A percentile compares a stretch with the other conserved stretches of the same genome.
Evolutionary conservation across 2,797 vertebrate genomes (phyloP).

Genomic region (Anguilla marmorata): DNA sequence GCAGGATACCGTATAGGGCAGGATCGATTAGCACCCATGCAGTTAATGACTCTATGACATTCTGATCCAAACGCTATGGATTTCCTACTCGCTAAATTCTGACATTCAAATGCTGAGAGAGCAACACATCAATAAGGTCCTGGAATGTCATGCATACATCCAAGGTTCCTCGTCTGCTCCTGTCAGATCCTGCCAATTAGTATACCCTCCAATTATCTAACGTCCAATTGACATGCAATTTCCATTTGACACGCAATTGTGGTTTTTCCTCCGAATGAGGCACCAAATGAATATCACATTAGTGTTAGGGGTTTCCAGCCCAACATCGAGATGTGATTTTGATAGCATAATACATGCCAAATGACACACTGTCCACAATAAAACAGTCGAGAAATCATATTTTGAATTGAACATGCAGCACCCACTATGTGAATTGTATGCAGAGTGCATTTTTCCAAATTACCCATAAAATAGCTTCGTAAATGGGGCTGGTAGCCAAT

Average conservation of each 20-base stretch:
- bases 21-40: conserved; percentile 8
- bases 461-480: neutral
- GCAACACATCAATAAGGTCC: neutral
- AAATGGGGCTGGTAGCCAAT: neutral
- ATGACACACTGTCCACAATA: neutral
- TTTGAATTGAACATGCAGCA: neutral
- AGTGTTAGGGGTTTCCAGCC: neutral
- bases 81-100: conserved; percentile 28
- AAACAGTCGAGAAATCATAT: neutral
- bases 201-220: neutral
- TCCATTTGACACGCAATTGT: neutral
- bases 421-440: neutral
- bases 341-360: neutral
- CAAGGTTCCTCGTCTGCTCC: neutral
- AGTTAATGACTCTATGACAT: conserved; percentile 26
- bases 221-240: neutral
- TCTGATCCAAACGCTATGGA: neutral
- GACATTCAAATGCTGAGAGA: conserved; percentile 6
- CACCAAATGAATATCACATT: neutral
- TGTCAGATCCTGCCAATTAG: neutral
- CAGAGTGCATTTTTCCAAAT: too few relatives aligned
- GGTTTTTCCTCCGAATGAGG: neutral
- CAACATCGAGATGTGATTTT: neutral
- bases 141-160: neutral
- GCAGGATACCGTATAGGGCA: neutral